These are phyloP conservation scores for Nycteola revayana DNA, from an alignment of 2,888 invertebrate species.

Conservation along the genomic window DNA sequence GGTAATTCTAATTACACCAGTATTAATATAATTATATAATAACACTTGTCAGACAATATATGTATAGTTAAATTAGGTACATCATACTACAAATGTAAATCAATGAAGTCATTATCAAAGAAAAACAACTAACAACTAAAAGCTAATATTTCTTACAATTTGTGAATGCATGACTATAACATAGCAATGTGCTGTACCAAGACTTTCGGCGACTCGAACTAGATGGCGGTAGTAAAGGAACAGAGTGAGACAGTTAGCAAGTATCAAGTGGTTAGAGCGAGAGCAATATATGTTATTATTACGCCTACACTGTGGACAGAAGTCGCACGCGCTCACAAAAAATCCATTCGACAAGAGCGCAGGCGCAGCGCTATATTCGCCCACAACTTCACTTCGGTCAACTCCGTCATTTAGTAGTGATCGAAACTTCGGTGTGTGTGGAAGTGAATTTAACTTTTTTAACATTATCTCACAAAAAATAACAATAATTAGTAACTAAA, in stretches of 20 bases:
- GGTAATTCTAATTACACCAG: too few species aligned
- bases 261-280: conserved; percentile 46
- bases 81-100: too few species aligned
- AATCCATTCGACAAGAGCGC: conserved; percentile 70
- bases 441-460: conserved; percentile 81
- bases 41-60: too few species aligned
- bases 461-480: conserved; percentile 79
- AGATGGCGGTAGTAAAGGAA: conserved; percentile 59
- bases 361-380: conserved; percentile 77
- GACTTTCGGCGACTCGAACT: neutral
- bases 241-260: conserved; percentile 39
- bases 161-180: conserved; percentile 12
- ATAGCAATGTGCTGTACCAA: neutral
- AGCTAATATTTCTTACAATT: neutral
- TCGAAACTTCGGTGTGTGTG: conserved; percentile 79
- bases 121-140: too few species aligned
- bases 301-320: conserved; percentile 73
- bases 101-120: too few species aligned
- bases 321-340: conserved; percentile 78
- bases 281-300: conserved; percentile 64
- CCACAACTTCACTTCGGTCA: conserved; percentile 80
- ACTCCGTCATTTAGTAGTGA: conserved; percentile 79
- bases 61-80: too few species aligned
- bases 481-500: conserved; percentile 78
- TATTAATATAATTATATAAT: too few species aligned